A percentile compares a stretch with the other conserved stretches of the same genome.
phyloP scores from a whole-genome alignment of 1,140 invertebrate genomes.

The Pseudomyrmex flavicornis region DNA sequence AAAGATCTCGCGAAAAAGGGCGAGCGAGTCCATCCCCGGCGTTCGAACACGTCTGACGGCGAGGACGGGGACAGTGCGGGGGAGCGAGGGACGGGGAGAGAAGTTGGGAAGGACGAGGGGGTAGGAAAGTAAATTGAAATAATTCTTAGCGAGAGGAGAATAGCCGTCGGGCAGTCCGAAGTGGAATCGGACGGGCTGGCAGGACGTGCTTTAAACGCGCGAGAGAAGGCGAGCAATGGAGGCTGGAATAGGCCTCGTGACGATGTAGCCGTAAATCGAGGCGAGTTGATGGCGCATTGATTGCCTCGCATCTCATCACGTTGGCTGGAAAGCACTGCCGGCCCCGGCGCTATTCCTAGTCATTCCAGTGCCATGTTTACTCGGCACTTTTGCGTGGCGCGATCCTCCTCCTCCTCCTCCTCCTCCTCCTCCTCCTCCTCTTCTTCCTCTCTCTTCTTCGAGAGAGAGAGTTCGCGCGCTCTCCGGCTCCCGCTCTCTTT shows the following conservation, averaged over 20 bases:
- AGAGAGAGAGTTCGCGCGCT: neutral
- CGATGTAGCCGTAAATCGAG: constrained; percentile 83
- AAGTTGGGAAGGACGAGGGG: constrained; percentile 46
- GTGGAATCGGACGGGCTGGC: constrained; percentile 72
- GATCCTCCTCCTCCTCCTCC: neutral
- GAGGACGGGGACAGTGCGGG: constrained; percentile 2
- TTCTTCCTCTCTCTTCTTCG: constrained; percentile 10
- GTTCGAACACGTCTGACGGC: constrained; percentile 24
- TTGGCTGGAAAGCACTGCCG: constrained; percentile 63
- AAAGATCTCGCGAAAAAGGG: constrained; percentile 45
- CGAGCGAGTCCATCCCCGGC: constrained; percentile 49
- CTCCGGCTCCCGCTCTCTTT: neutral
- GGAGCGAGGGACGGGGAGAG: neutral
- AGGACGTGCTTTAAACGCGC: constrained; percentile 63
- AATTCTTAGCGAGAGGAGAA: constrained; percentile 81
- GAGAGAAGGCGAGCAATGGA: constrained; percentile 70
- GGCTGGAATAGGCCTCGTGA: constrained; percentile 75
- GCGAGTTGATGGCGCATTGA: constrained; percentile 84
- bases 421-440: neutral
- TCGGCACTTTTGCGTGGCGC: constrained; percentile 57
- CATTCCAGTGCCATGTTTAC: constrained; percentile 64
- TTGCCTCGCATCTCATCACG: constrained; percentile 83
- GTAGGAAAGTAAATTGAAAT: constrained; percentile 83
- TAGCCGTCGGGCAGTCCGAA: constrained; percentile 77
- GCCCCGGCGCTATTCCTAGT: constrained; percentile 64